Evolutionary conservation across 2,113 vertebrate species (phyloP), one percentile per base, ranked within the genome.

Genomic region (Salvelinus namaycush): DNA sequence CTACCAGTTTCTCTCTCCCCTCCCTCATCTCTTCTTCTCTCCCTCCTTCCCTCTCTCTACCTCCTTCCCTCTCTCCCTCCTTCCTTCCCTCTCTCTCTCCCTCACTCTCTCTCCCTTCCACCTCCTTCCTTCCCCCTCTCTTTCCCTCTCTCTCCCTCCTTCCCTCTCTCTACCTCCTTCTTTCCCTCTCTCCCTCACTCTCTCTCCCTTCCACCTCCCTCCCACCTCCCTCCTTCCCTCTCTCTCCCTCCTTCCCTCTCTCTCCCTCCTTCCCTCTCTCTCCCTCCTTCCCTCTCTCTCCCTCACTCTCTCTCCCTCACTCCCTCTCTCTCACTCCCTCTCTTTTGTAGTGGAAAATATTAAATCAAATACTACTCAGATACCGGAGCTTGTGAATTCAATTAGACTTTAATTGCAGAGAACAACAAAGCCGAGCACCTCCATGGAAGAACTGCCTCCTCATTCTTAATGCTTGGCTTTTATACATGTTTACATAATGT

Each of bases 201-300:
- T 76, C 81, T 85, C 54, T 73, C 79, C 79, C 86, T 72, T 65
- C 76, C 79, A 84, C 79, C 78, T 81, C 85, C 87, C 83, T 76
- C 51, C 78, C 64, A 73, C 76, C 51, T 75, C 79, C 68, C 71
- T 79, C 79, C 31, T 68, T 80, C 76, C 79, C 85, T 86, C 80
- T 84, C 11, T 16, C 1, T 3, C 13, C 14, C 49, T 3, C 51
- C 3, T 1, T 0, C 2, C 16, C 51, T 0, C 29, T 29, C 29
- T 0, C 3, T 29, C 29, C 0, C 29, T 2, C 26, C 2, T 2
- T 2, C 0, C 12, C 27, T 22, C 11, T 51, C 22, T 68, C n/a
- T 73, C 62, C 51, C n/a, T 39, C 84, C 75, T 4, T 31, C 29
- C 4, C 4, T 31, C 29, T 2, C 4, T 31, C 29, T 4, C 29